phyloP scores from a whole-genome alignment of 1,140 invertebrate genomes.

The Drosophila saltans region DNA sequence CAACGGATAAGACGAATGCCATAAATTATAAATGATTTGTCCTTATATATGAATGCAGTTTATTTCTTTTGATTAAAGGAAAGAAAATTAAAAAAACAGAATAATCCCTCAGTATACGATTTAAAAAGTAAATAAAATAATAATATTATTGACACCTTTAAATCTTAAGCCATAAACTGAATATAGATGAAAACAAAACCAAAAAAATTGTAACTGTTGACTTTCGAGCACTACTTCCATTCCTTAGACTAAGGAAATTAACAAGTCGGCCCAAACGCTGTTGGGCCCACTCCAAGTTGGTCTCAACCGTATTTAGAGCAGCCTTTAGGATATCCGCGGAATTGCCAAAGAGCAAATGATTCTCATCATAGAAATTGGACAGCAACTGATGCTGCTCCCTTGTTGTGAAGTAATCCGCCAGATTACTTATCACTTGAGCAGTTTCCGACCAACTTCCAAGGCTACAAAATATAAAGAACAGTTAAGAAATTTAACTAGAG shows the following conservation, averaged over 20 bases:
- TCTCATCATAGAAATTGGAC: constrained; percentile 36
- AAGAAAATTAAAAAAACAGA: not conserved
- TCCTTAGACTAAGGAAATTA: constrained; percentile 33
- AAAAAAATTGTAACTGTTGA: not conserved
- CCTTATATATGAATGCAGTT: not conserved
- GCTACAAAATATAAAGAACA: constrained; percentile 38
- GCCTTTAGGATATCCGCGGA: constrained; percentile 26
- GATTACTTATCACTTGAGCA: constrained; percentile 76
- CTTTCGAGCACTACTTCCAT: constrained; percentile 11
- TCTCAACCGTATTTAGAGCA: constrained; percentile 40
- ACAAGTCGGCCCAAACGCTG: constrained; percentile 32
- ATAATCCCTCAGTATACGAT: not conserved
- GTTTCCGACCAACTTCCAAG: constrained; percentile 79
- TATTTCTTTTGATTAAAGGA: not conserved
- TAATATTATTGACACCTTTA: not conserved
- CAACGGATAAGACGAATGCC: not conserved
- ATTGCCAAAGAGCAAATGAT: constrained; percentile 46
- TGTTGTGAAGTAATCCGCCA: constrained; percentile 83
- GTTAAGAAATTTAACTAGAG: not conserved
- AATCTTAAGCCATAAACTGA: not conserved
- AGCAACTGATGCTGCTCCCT: constrained; percentile 77
- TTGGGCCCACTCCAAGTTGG: constrained; percentile 57
- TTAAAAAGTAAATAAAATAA: too few species aligned
- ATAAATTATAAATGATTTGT: not conserved
- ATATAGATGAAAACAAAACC: not conserved